A percentile compares a stretch with the other conserved stretches of the same genome.
Conservation (phyloP, 2,888 invertebrate genomes). For the Pyrgus malvae region DNA sequence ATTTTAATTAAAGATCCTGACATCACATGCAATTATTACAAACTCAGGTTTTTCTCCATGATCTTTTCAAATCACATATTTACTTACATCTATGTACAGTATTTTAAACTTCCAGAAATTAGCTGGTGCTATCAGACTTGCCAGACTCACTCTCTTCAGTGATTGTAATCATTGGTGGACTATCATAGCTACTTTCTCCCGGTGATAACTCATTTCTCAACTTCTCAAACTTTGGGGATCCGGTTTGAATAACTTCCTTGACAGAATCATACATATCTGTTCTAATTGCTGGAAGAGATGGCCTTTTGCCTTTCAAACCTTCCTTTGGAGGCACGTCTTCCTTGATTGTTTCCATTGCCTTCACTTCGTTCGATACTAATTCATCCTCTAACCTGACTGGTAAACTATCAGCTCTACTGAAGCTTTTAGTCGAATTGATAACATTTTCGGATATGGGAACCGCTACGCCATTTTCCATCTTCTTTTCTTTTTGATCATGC, state of each 20-base stretch:
- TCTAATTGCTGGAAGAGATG: constrained; percentile 67
- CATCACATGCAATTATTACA: too few species aligned
- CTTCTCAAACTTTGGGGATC: constrained; percentile 83
- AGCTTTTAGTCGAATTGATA: constrained; percentile 69
- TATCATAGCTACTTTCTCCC: constrained; percentile 50
- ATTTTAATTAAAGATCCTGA: too few species aligned
- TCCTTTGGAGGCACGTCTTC: constrained; percentile 67
- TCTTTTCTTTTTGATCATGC: constrained; percentile 65
- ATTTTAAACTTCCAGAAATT: constrained; percentile 48
- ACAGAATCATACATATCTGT: constrained; percentile 81
- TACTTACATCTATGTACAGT: constrained; percentile 48
- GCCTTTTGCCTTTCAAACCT: constrained; percentile 59
- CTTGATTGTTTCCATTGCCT: constrained; percentile 59
- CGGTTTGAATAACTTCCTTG: constrained; percentile 76
- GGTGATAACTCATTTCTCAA: constrained; percentile 78
- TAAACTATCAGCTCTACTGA: constrained; percentile 79
- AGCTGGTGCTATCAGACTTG: constrained; percentile 68
- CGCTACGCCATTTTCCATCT: constrained; percentile 66
- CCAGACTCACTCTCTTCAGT: constrained; percentile 72
- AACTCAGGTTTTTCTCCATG: constrained; percentile 33
- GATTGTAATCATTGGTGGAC: constrained; percentile 73
- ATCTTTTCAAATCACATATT: constrained; percentile 29
- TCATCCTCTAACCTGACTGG: constrained; percentile 80
- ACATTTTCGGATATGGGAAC: constrained; percentile 57
- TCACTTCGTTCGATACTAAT: constrained; percentile 38